These are phyloP conservation scores for Sericinus montela DNA, from an alignment of 2,888 invertebrate genomes.

Conservation along the genomic window DNA sequence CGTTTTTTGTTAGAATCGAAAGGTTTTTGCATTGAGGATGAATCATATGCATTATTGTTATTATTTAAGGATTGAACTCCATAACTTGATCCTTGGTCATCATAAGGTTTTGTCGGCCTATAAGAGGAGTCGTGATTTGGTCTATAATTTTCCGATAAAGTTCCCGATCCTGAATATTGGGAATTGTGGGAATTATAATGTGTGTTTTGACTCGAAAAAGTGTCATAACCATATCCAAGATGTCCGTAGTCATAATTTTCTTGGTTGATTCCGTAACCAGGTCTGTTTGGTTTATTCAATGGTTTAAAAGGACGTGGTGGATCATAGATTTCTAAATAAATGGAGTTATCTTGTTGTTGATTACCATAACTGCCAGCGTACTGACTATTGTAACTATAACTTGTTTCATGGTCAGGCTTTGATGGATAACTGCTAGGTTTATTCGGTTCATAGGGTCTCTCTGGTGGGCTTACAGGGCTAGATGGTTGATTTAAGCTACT, in stretches of 20 bases:
- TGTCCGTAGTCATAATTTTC: slow-evolving; percentile 33
- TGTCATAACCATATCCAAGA: slow-evolving; percentile 41
- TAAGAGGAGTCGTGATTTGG: slow-evolving; percentile 4
- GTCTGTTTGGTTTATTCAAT: slow-evolving; percentile 41
- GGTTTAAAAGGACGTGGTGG: slow-evolving; percentile 57
- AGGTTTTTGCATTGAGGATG: slow-evolving; percentile 9
- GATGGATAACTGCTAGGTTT: slow-evolving; percentile 24
- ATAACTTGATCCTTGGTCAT: slow-evolving; percentile 4
- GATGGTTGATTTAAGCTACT: slow-evolving; percentile 6
- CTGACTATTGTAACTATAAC: slow-evolving; percentile 47
- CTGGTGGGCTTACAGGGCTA: slow-evolving; percentile 31
- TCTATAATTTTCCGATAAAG: slow-evolving; percentile 7
- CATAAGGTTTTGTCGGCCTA: slow-evolving; percentile 5
- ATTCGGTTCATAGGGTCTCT: slow-evolving; percentile 39
- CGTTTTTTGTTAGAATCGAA: slow-evolving; percentile 19
- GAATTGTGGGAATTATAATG: slow-evolving; percentile 38
- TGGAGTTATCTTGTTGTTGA: slow-evolving; percentile 49
- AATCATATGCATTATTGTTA: slow-evolving; percentile 6
- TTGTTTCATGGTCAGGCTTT: slow-evolving; percentile 39
- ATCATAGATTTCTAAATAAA: slow-evolving; percentile 60
- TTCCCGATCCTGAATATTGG: slow-evolving; percentile 26
- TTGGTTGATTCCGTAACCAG: slow-evolving; percentile 33
- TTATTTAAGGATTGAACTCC: slow-evolving; percentile 3
- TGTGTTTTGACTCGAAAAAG: slow-evolving; percentile 41
- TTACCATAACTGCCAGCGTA: slow-evolving; percentile 54